Base-by-base conservation (phyloP, 2,888 invertebrate species). In the Parnassius apollo region DNA sequence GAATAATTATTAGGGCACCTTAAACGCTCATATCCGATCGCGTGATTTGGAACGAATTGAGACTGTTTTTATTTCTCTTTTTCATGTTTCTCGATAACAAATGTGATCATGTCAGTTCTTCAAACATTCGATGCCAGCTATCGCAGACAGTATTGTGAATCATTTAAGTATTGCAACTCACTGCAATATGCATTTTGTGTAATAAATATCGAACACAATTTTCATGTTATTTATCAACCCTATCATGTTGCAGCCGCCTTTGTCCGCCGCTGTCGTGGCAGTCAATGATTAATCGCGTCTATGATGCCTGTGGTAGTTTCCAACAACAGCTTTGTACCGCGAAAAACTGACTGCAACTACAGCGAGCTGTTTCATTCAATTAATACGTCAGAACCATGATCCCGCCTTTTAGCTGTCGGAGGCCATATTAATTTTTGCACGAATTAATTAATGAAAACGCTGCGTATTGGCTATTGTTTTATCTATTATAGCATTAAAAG, bases 261-360 rank as follows among this genome's bases (percentile, higher is more conserved):
- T 84, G 85, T 84, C 81, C 82, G 77, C 74, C 76, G 73, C 81
- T 79, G 80, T 74, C 79, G 71, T 73, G 72, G 73, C 68, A 69
- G 72, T 76, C 81, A 82, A 86, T 91, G 90, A 91, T 91, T 89
- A 90, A 91, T 91, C 74, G 80, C 81, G 78, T 84, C 86, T 85
- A 87, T 87, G 89, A 87, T 85, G 83, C 83, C 80, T 67, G 71
- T 68, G 68, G 76, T 78, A 81, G 82, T 85, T 79, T 80, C 75
- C 73, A 67, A 74, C 73, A 70, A 75, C 76, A 76, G 75, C 77
- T 67, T 71, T 71, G 73, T 77, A 77, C 76, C 75, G 85, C 76
- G 85, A 86, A 87, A 88, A 87, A 85, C 82, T 83, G 73, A 74
- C 73, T 74, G 74, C 73, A 74, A 71, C 68, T 69, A 66, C 65